Evolutionary conservation across 2,797 vertebrate species (phyloP).

Genomic region (Pachyuromys duprasi): DNA sequence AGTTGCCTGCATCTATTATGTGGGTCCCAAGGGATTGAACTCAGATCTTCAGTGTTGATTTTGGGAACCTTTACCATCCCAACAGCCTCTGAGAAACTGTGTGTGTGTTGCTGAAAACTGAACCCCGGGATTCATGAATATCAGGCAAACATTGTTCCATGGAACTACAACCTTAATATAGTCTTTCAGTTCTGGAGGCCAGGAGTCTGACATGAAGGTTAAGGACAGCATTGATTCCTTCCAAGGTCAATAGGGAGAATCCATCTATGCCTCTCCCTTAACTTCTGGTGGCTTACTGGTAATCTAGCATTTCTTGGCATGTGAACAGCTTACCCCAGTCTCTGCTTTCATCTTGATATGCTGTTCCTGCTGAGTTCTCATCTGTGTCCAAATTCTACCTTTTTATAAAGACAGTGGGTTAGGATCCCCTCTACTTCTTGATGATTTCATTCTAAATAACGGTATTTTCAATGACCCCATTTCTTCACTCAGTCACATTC

Average conservation of each 20-base stretch:
- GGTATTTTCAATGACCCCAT: background rate
- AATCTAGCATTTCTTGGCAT: background rate
- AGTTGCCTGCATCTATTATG: background rate
- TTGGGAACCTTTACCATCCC: background rate
- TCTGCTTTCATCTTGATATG: conserved; percentile 11
- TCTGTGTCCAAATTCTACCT: background rate
- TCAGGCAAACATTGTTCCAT: background rate
- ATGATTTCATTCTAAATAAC: conserved; percentile 1
- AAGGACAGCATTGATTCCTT: background rate
- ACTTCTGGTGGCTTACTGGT: background rate
- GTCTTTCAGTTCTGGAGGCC: background rate
- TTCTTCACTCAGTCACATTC: conserved; percentile 42
- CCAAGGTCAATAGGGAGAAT: conserved; percentile 5
- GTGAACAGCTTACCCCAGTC: background rate
- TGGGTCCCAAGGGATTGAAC: background rate
- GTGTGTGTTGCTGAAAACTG: background rate
- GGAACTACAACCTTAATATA: background rate
- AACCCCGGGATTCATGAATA: background rate
- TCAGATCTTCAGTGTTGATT: background rate
- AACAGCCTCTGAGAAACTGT: background rate
- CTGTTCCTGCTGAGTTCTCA: background rate
- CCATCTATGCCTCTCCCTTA: background rate
- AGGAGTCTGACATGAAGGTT: background rate
- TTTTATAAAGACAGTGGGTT: background rate
- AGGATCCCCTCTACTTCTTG: background rate